These are phyloP conservation scores for Buceros bicornis DNA, from an alignment of 2,797 vertebrate species.

Conservation along the genomic window DNA sequence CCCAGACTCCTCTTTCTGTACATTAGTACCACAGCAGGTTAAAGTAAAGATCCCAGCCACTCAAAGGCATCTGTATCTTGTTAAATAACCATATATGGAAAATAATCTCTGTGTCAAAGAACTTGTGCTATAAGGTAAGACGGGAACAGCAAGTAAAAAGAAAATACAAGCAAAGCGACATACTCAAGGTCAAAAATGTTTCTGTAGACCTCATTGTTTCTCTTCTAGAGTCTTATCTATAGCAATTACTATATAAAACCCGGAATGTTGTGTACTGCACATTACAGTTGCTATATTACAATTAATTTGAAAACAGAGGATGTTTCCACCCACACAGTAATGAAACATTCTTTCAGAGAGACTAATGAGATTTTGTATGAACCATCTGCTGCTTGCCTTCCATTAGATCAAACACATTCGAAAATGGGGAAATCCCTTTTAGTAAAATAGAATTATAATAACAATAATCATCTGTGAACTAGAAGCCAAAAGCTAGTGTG, in stretches of 20 bases:
- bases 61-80: not conserved
- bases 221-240: not conserved
- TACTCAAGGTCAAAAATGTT: not conserved
- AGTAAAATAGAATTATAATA: not conserved
- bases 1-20: not conserved
- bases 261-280: not conserved
- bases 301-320: not conserved
- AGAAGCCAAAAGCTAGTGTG: not conserved
- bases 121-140: not conserved
- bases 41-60: not conserved
- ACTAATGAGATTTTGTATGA: constrained; percentile 9
- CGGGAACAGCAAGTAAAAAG: not conserved
- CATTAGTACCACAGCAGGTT: not conserved
- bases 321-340: constrained; percentile 23
- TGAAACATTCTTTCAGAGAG: constrained; percentile 14
- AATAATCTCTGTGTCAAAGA: not conserved
- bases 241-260: not conserved
- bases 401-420: not conserved
- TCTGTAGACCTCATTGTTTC: not conserved
- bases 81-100: not conserved
- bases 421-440: not conserved
- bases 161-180: not conserved
- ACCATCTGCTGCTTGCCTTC: constrained; percentile 27
- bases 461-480: not conserved
- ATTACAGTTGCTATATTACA: not conserved